Base-by-base conservation (phyloP, 2,797 vertebrate genomes). In the Loriculus beryllinus region DNA sequence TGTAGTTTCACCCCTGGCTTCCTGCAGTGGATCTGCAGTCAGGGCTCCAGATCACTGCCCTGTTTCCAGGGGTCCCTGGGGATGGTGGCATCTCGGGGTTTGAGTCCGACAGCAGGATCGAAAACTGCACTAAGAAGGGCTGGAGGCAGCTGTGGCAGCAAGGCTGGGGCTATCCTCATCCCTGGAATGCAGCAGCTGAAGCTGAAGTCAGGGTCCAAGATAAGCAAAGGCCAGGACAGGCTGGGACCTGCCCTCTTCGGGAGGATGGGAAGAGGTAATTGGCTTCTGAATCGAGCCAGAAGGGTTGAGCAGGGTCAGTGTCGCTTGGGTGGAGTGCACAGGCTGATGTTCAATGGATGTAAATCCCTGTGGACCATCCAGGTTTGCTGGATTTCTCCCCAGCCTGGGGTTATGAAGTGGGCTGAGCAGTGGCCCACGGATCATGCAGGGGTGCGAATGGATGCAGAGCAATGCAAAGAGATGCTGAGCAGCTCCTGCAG, bases 141-240 rank as follows among this genome's bases (percentile, higher is more conserved):
- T 59, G 0, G 2, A 79, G 83, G 80, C 70, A 75, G 52, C 70
- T 86, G 43, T 37, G n/a, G 17, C 47, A 59, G 63, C 64, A 2
- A 2, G 42, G 4, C 31, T 74, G 56, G 60, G 56, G 64, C 9
- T 90, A 72, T 75, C 72, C 65, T 74, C 72, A 13, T 12, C 17
- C 49, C 80, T 28, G 87, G 72, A 83, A 94, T 1, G 8, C 57
- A 47, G 88, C 76, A 91, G 82, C 82, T 89, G 80, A 79, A 74
- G 62, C 48, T 56, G 48, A 70, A 80, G 42, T 37, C 65, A 68
- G 33, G 26, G 40, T 78, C 69, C 65, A 59, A 60, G 85, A 62
- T 60, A 67, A 95, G 72, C 64, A 86, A 51, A 68, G 26, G 31
- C 37, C 60, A 78, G 65, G 20, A 86, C 78, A 79, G 52, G 70